phyloP scores from a whole-genome alignment of 2,888 invertebrate genomes.

The Pycnomerus fuliginosus region DNA sequence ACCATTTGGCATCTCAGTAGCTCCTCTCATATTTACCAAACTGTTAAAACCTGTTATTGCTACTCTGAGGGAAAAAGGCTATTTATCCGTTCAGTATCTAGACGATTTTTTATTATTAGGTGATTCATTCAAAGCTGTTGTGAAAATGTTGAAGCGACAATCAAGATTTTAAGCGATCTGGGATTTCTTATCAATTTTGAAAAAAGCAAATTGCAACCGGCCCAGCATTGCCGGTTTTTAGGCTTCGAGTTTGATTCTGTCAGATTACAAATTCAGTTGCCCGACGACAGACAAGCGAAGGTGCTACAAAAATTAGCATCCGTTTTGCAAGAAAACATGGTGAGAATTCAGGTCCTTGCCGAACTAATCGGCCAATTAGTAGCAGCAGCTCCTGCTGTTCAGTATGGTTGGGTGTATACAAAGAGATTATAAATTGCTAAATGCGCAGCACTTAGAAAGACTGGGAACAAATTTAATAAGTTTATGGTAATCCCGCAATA shows the following conservation, averaged over 20 bases:
- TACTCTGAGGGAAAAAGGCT: background rate
- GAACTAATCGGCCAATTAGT: constrained; percentile 13
- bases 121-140: background rate
- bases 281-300: background rate
- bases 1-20: background rate
- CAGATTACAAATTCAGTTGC: too few species aligned
- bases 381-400: constrained; percentile 24
- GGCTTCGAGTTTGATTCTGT: constrained; percentile 3
- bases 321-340: too few species aligned
- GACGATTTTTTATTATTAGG: constrained; percentile 1
- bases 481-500: constrained; percentile 6
- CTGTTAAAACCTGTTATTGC: constrained; percentile 1
- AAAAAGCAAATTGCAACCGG: constrained; percentile 1
- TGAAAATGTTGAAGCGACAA: background rate
- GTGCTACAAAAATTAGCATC: background rate
- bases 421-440: constrained; percentile 24
- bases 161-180: background rate
- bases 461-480: constrained; percentile 10
- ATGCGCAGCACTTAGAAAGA: constrained; percentile 11
- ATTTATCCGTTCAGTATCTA: background rate
- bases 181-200: constrained; percentile 8
- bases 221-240: constrained; percentile 1
- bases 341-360: constrained; percentile 17
- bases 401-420: constrained; percentile 25
- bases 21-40: constrained; percentile 15